Evolutionary conservation across 2,888 invertebrate genomes (phyloP), one percentile per base, ranked within the genome.

Genomic region (Halictus quadricinctus): DNA sequence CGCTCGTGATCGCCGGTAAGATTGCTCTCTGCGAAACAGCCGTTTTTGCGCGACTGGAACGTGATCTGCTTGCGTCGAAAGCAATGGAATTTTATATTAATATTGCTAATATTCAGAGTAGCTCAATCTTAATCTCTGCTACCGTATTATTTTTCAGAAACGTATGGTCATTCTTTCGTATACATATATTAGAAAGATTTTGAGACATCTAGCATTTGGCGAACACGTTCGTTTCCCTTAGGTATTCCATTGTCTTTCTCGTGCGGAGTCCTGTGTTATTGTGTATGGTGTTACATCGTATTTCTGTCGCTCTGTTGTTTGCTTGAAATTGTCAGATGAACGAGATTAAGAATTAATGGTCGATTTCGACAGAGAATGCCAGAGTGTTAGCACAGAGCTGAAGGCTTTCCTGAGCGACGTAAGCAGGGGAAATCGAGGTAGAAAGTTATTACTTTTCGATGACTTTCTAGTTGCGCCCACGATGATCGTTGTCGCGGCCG

Each of bases 391-490:
- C 66, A 7, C 66, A 66, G 58, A 36, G 25, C 54, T 54, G 50
- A 72, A 83, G 79, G 72, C 43, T 83, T 73, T 48, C 36, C 69
- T 50, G 46, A 48, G 64, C 74, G 85, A 80, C 80, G 80, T 58
- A 72, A 84, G 54, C 25, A 41, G 13, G 41, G 72, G 77, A 77
- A 66, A 84, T 72, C 78, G 78, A 25, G 75, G 29, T 84, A 78
- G 80, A 84, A 84, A 84, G 80, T 81, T 83, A 79, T 75, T 80
- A 86, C 78, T 81, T 86, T 83, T 83, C 81, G 72, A 81, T 50
- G 83, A 81, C 86, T 87, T 87, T 87, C 87, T 81, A 86, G 77
- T 58, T 77, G 87, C 87, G 86, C 83, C 86, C 83, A 87, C 87
- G 86, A 85, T 29, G 77, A 85, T 80, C 85, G 78, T 85, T 83